Percentiles rank a stretch among this genome's conserved stretches.
These are phyloP conservation scores for Teleiodes luculella DNA, from an alignment of 2,888 invertebrate species.

Conservation along the genomic window DNA sequence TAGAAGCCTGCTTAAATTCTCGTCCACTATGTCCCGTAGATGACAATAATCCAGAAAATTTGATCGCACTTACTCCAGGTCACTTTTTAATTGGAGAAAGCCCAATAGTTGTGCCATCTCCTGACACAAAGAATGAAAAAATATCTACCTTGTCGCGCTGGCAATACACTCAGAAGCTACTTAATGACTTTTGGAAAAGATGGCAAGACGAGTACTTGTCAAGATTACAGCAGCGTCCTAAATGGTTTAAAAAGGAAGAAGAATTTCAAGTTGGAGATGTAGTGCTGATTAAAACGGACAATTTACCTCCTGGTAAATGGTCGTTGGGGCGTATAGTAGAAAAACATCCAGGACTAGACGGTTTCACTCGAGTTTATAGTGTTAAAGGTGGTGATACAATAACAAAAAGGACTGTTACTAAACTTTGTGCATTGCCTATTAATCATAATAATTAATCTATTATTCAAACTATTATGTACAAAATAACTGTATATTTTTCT, in stretches of 20 bases:
- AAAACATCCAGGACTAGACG: constrained; percentile 11
- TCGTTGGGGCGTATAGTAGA: constrained; percentile 11
- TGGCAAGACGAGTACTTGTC: constrained; percentile 23
- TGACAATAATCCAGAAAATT: too few relatives aligned
- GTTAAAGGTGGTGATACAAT: too few relatives aligned
- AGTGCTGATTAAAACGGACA: constrained; percentile 15
- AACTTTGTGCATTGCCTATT: too few relatives aligned
- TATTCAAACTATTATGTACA: too few relatives aligned
- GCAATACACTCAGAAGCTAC: constrained; percentile 17
- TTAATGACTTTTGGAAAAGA: constrained; percentile 19
- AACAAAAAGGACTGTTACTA: too few relatives aligned
- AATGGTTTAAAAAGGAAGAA: constrained; percentile 19
- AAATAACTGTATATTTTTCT: too few relatives aligned
- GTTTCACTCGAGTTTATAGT: neutral
- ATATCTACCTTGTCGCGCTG: constrained; percentile 16
- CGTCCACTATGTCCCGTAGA: too few relatives aligned
- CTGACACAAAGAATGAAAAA: constrained; percentile 10
- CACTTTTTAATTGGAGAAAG: neutral
- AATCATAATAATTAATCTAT: too few relatives aligned
- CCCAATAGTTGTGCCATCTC: neutral
- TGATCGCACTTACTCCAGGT: too few relatives aligned
- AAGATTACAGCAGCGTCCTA: constrained; percentile 19
- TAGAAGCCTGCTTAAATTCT: constrained; percentile 21
- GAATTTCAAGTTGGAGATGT: constrained; percentile 21
- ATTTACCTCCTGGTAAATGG: constrained; percentile 22